Evolutionary conservation across 53 echinoderm and acorn worm genomes (phyloP), one percentile per base, ranked within the genome.

Genomic region (Henricia sp.): DNA sequence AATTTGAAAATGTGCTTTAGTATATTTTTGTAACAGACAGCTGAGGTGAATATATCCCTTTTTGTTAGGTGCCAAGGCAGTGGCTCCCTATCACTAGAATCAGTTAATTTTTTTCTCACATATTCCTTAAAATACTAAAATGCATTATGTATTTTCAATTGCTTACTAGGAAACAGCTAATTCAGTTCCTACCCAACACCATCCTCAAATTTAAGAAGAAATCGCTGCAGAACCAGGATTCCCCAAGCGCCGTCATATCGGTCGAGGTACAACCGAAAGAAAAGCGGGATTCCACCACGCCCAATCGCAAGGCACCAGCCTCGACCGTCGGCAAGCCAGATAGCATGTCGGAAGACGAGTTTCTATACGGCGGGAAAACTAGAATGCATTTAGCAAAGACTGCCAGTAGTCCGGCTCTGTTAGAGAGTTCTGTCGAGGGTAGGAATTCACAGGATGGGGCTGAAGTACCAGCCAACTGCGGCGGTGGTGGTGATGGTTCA

Each of bases 301-400:
- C 89, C 20, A 52, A 56, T 59, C 89, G 68, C 28, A 84, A 85
- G 28, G 84, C 76, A 17, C 85, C 90, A 16, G 75, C 67, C 5
- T 9, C 43, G 11, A 87, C 77, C 42, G 80, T 84, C 50, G 57
- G 42, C 75, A 88, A 84, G 65, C 93, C 95, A 30, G 80, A 74
- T 24, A 57, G 89, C 33, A 96, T 96, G 91, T 72, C 93, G 0
- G 96, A 96, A 12, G 96, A 96, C 42, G 96, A 96, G 84, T 96
- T 93, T 71, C 87, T 96, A 38, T 96, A 96, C 39, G 93, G 95
- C 3, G 70, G 38, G 24, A 32, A 46, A 62, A 17, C 14, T 32
- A 23, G 64, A 64, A 30, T 20, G 48, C 63, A 44, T 0, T 35
- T 80, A 8, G 34, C 64, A 60, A 63, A 80, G 40, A 26, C 63